Evolutionary conservation across 2,113 vertebrate genomes (phyloP), one percentile per base, ranked within the genome.

Genomic region (Coregonus clupeaformis): DNA sequence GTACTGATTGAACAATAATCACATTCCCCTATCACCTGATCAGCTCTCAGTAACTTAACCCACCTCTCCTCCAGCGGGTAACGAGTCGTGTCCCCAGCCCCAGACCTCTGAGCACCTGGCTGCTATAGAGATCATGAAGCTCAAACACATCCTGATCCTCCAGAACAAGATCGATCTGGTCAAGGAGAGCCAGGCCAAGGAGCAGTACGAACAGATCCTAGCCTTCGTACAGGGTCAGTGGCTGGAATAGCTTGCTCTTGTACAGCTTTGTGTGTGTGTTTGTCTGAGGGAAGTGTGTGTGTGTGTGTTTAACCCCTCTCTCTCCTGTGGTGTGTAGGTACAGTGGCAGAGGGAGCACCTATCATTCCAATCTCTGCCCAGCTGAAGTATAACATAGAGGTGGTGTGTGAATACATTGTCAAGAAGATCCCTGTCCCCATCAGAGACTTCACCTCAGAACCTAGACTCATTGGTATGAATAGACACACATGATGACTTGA

Each of bases 111-210:
- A 99, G 91, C 98, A 99, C 84, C 89, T 99, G 88, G 98, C 97
- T 49, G 98, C 98, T 90, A 99, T 99, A 82, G 98, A 99, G 95
- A 99, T 99, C 92, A 99, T 99, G 98, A 99, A 99, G 92, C 91
- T 99, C 92, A 99, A 99, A 88, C 98, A 99, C 93, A 98, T 99
- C 93, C 94, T 99, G 83, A 99, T 99, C 92, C 94, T 97, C 77
- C 97, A 99, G 89, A 97, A 98, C 92, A 98, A 99, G 91, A 99
- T 98, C 73, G 97, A 99, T 90, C 93, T 99, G 92, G 97, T 99
- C 84, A 99, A 98, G 90, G 97, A 99, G 92, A 98, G 97, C 78
- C 98, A 99, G 88, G 98, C 98, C 85, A 99, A 99, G 83, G 98
- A 99, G 83, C 97, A 99, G 80, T 97, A 99, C 67, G 98, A 99